Conservation (phyloP, 1,140 invertebrate species). For the Dreissena rostriformis region DNA sequence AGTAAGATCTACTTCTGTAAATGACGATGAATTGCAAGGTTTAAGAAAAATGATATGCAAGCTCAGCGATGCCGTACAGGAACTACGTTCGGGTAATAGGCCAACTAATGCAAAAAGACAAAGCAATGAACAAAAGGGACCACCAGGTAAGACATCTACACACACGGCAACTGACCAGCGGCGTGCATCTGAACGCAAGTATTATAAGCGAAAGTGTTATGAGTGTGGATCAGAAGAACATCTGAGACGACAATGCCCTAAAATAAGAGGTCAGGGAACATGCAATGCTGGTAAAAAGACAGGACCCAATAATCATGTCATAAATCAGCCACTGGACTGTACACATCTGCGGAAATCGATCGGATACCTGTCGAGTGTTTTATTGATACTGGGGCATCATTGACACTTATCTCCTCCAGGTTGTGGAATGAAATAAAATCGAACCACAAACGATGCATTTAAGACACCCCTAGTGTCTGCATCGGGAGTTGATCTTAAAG, state of each 20-base stretch:
- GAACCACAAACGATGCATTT: neutral
- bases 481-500: neutral
- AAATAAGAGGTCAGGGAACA: too few relatives aligned
- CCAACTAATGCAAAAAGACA: too few relatives aligned
- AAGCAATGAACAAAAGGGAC: too few relatives aligned
- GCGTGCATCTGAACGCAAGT: neutral
- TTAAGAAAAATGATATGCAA: too few relatives aligned
- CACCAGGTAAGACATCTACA: neutral
- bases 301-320: neutral
- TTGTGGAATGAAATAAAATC: neutral
- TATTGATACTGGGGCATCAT: slow-evolving; percentile 28
- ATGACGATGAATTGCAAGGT: neutral
- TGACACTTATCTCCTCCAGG: neutral
- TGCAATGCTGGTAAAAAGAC: neutral
- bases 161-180: neutral
- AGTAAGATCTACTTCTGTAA: neutral
- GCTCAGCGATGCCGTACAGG: too few relatives aligned
- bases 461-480: neutral
- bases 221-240: neutral
- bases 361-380: neutral
- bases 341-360: neutral
- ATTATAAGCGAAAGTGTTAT: neutral
- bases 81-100: too few relatives aligned
- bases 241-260: neutral
- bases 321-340: slow-evolving; percentile 1